Evolutionary conservation across 2,888 invertebrate species (phyloP), one percentile per base, ranked within the genome.

Genomic region (Stramonita haemastoma): DNA sequence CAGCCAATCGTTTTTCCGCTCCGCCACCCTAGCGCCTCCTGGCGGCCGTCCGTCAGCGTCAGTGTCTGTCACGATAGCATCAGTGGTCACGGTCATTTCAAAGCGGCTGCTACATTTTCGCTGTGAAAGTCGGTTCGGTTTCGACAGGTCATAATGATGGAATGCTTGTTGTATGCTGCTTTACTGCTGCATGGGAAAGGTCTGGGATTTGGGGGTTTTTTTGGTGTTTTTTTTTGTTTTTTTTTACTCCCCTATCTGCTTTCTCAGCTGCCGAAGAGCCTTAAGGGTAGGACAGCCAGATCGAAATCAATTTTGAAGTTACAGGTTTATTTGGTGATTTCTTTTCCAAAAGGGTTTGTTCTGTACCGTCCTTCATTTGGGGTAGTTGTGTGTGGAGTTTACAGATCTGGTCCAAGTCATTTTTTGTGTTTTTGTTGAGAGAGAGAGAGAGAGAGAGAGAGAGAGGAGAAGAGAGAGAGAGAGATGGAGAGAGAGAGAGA

Each of bases 1-100:
- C 70, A 70, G 81, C 70, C 89, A 89, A 56, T 84, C 89, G 84
- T 84, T 89, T 85, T 84, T 36, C n/a, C 85, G 85, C 46, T 26
- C 66, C 70, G 89, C 56, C 73, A 85, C 89, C 34, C 66, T n/a
- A 57, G 57, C 88, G 60, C 88, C 88, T 22, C 66, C n/a, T 77
- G 26, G 66, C 34, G 88, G 81, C 34, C 32, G 22, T 34, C 88
- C 29, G 87, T 57, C 81, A 81, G n/a, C 83, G 66, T 8, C 66
- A 46, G 19, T 66, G 88, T 81, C 83, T 56, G 84, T 46, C 88
- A 60, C 83, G 88, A 88, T 88, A 88, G 88, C 66, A 88, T 88
- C 88, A 60, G 22, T 81, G 88, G 88, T 88, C 88, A 81, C 88
- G 81, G 57, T 84, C 29, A 83, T 88, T 86, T 57, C 56, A 60